Conservation (phyloP, 2,113 vertebrate genomes). For the Petrocephalus microphthalmus region DNA sequence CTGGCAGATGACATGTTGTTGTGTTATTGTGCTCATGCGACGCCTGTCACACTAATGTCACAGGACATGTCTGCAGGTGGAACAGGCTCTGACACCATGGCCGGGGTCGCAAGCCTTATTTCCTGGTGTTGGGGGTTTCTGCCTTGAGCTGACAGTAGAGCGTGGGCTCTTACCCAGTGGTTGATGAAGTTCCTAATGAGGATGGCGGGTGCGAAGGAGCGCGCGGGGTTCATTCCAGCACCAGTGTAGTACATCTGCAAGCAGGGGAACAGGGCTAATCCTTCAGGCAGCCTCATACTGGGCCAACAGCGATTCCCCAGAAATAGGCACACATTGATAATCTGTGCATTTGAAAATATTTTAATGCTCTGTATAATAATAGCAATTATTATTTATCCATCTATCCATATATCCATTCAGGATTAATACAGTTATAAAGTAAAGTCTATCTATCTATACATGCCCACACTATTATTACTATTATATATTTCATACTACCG, state of each 20-base stretch:
- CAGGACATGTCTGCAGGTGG: neutral
- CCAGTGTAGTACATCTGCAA: slow-evolving; percentile 88
- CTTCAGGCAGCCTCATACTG: neutral
- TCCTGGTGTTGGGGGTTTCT: neutral
- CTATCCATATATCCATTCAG: neutral
- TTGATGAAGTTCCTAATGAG: slow-evolving; percentile 87
- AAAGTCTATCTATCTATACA: neutral
- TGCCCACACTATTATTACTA: neutral
- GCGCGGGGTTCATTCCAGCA: slow-evolving; percentile 86
- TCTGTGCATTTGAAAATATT: neutral
- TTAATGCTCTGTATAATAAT: neutral
- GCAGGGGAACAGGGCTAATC: slow-evolving; percentile 14
- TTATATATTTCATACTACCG: neutral
- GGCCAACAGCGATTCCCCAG: too few species aligned
- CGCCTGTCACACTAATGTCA: neutral
- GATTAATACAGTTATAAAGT: neutral
- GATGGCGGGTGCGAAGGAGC: slow-evolving; percentile 85
- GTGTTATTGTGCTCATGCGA: neutral
- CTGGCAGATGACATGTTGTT: neutral
- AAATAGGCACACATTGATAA: too few species aligned
- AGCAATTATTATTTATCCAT: too few species aligned
- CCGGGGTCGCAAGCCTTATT: neutral
- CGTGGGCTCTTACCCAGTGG: slow-evolving; percentile 76
- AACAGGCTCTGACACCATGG: neutral
- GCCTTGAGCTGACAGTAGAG: too few species aligned